These are phyloP conservation scores for Teleopsis dalmanni DNA, from an alignment of 1,140 invertebrate genomes.

Conservation along the genomic window DNA sequence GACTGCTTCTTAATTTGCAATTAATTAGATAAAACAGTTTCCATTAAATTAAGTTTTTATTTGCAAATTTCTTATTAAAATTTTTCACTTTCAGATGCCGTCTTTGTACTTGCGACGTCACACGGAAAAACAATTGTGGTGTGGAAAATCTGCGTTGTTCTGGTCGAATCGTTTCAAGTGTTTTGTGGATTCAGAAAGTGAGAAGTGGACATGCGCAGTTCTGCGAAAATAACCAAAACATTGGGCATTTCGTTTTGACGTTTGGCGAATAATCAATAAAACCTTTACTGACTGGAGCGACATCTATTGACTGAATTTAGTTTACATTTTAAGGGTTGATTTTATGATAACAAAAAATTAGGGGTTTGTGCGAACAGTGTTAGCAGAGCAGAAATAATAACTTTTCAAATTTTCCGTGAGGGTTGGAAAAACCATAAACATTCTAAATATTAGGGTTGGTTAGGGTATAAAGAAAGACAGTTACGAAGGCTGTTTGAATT, in stretches of 20 bases:
- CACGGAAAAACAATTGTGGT: neutral
- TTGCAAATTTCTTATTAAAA: neutral
- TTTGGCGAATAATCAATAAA: neutral
- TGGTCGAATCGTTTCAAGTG: neutral
- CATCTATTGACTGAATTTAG: neutral
- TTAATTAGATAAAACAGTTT: neutral
- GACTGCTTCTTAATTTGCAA: neutral
- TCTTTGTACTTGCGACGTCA: neutral
- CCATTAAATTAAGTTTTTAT: neutral
- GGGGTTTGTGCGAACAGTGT: neutral
- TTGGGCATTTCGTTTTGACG: neutral
- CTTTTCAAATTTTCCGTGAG: no score
- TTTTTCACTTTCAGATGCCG: conserved; percentile 1
- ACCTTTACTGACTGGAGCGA: neutral
- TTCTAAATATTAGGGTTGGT: no score
- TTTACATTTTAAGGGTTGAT: neutral
- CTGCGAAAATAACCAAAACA: neutral
- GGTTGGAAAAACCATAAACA: no score
- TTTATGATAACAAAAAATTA: no score
- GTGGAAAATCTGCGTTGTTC: conserved; percentile 4
- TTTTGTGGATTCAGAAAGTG: conserved; percentile 1
- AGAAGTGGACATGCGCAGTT: conserved; percentile 2
- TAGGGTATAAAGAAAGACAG: no score
- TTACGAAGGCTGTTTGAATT: no score
- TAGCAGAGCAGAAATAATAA: no score